Evolutionary conservation across 2,797 vertebrate genomes (phyloP).

Genomic region (Sebastes diploproa): DNA sequence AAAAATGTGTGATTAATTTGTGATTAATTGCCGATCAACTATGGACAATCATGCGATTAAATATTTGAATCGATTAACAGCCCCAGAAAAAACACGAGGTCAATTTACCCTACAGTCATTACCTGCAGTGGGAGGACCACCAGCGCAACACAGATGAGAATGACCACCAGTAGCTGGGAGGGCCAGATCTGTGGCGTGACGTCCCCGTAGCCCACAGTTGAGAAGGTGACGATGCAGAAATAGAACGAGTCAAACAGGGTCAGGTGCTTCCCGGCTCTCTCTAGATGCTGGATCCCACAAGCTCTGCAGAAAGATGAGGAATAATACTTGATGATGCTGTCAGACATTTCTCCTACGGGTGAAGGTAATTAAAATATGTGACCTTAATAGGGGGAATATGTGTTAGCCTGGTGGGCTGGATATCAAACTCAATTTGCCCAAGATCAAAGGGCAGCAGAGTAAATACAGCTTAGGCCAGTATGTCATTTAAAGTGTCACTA

Average conservation of each 20-base stretch:
- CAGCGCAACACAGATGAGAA: slow-evolving; percentile 89
- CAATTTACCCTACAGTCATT: neutral
- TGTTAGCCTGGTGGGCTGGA: neutral
- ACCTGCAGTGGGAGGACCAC: slow-evolving; percentile 89
- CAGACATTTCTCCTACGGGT: neutral
- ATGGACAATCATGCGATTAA: too few species aligned
- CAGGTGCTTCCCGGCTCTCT: slow-evolving; percentile 84
- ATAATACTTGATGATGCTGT: neutral
- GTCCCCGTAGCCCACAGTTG: slow-evolving; percentile 87
- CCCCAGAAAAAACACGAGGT: neutral
- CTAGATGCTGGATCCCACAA: slow-evolving; percentile 89
- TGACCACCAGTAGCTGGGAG: slow-evolving; percentile 87
- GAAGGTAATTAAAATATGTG: neutral
- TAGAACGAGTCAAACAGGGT: slow-evolving; percentile 86
- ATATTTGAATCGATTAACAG: too few species aligned
- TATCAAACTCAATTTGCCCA: slow-evolving; percentile 24
- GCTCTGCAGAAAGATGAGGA: slow-evolving; percentile 52
- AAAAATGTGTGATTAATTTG: too few species aligned
- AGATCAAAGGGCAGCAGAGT: slow-evolving; percentile 39
- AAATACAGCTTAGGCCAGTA: slow-evolving; percentile 1
- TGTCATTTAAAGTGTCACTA: slow-evolving; percentile 38
- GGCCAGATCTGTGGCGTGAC: slow-evolving; percentile 89
- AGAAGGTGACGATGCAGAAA: slow-evolving; percentile 91
- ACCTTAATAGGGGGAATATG: neutral
- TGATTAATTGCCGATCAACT: too few species aligned